Evolutionary conservation across 2,888 invertebrate genomes (phyloP), one percentile per base, ranked within the genome.

Genomic region (Campoletis raptor): DNA sequence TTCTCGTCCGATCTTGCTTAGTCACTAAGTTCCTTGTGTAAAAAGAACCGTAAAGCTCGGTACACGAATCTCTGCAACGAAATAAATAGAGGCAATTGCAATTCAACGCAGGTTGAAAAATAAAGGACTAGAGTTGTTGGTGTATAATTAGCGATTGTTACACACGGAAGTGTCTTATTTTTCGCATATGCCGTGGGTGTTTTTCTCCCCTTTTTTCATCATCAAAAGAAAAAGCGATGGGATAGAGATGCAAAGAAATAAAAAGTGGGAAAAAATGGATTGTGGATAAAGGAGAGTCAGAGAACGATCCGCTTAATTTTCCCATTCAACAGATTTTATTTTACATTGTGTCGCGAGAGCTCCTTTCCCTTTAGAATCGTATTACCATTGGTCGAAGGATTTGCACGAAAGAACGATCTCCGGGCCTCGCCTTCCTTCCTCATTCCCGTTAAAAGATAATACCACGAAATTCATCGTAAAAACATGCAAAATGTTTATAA

Each of bases 121-220:
- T 79, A 82, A 77, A 69, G 74, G 54, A 84, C 61, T 84, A 86
- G n/a, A 73, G 79, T 73, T 76, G 80, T 76, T 70, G 45, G 76
- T 67, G 82, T 84, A 73, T 86, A 88, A 88, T 88, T 87, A 88
- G 87, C 88, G 85, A 88, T 88, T 88, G 88, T 88, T 87, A 87
- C 78, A 86, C 84, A 61, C 87, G 87, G 84, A 86, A 88, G 79
- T 81, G 84, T 81, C 6, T 81, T 86, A 87, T 73, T 85, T 77
- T 82, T 82, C 82, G 74, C 82, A 69, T 40, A 67, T 76, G 30
- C 67, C 54, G 80, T 69, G 72, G 52, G 21, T 40, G 72, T 15
- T 72, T 54, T 42, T 48, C 37, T 61, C 9, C 21, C 30, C 21
- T 72, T 45, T 36, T 79, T 40, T 64, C 40, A 45, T 64, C 42